Conservation (phyloP, 1,140 invertebrate genomes). For the Condylostylus longicornis region DNA sequence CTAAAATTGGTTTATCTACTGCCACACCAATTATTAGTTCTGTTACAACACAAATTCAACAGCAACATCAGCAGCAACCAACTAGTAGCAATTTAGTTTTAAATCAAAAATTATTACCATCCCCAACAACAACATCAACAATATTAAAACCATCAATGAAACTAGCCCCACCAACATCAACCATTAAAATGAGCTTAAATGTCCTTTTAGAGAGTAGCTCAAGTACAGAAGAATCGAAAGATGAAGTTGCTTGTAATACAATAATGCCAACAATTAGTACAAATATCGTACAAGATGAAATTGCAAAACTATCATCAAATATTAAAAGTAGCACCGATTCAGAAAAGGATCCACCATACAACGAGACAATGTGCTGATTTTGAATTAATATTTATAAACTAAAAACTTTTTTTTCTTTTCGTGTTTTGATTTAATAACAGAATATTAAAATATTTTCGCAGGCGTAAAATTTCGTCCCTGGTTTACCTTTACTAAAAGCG, state of each 20-base stretch:
- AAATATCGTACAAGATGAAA: slow-evolving; percentile 30
- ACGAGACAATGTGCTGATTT: slow-evolving; percentile 31
- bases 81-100: slow-evolving; percentile 1
- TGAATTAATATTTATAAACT: not conserved
- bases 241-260: slow-evolving; percentile 14
- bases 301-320: slow-evolving; percentile 30
- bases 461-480: too few relatives aligned
- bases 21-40: not conserved
- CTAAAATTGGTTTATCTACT: not conserved
- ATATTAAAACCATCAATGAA: slow-evolving; percentile 30
- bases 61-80: not conserved
- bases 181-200: slow-evolving; percentile 24
- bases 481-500: too few relatives aligned
- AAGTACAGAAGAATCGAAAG: slow-evolving; percentile 27
- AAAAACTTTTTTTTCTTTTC: too few relatives aligned
- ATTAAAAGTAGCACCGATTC: slow-evolving; percentile 32
- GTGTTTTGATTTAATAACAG: too few relatives aligned
- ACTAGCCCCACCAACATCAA: slow-evolving; percentile 19
- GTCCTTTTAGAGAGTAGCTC: slow-evolving; percentile 31
- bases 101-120: slow-evolving; percentile 1
- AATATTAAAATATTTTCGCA: too few relatives aligned
- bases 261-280: slow-evolving; percentile 30
- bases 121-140: slow-evolving; percentile 15
- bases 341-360: slow-evolving; percentile 31
- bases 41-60: not conserved